These are phyloP conservation scores for Aplodontia rufa DNA, from an alignment of 2,113 vertebrate species.

Conservation along the genomic window DNA sequence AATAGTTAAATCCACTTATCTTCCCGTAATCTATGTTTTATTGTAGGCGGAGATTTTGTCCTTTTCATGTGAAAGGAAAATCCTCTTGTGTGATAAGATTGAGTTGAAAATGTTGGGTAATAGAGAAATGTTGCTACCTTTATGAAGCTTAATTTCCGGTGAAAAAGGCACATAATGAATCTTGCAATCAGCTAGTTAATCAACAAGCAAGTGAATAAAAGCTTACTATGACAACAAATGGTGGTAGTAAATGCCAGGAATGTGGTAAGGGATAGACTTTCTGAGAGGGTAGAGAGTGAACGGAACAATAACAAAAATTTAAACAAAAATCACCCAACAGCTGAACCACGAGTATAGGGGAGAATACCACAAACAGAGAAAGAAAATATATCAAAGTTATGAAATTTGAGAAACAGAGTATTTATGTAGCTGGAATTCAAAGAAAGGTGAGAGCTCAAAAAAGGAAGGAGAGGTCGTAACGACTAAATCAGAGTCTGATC, in stretches of 20 bases:
- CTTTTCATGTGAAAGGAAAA: neutral
- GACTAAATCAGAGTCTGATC: neutral
- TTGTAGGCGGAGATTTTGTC: neutral
- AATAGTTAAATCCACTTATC: neutral
- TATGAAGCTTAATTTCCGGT: neutral
- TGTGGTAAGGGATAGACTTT: neutral
- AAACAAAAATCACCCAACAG: neutral
- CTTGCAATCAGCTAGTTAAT: conserved; percentile 13
- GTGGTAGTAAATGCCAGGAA: neutral
- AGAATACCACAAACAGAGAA: neutral
- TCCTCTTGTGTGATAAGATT: neutral
- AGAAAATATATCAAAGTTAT: neutral
- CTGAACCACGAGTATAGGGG: neutral
- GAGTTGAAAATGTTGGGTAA: neutral
- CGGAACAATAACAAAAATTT: neutral
- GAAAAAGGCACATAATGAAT: neutral
- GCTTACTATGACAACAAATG: neutral
- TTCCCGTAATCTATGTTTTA: neutral
- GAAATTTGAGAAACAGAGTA: neutral
- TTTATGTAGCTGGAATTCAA: neutral
- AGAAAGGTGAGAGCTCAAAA: neutral
- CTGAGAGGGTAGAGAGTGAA: neutral
- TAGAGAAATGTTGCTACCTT: neutral
- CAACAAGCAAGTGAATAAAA: neutral
- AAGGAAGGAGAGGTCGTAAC: neutral